Percentiles rank a stretch among this genome's conserved stretches.
Conservation (phyloP, 2,113 vertebrate species). For the Cathartes aura region DNA sequence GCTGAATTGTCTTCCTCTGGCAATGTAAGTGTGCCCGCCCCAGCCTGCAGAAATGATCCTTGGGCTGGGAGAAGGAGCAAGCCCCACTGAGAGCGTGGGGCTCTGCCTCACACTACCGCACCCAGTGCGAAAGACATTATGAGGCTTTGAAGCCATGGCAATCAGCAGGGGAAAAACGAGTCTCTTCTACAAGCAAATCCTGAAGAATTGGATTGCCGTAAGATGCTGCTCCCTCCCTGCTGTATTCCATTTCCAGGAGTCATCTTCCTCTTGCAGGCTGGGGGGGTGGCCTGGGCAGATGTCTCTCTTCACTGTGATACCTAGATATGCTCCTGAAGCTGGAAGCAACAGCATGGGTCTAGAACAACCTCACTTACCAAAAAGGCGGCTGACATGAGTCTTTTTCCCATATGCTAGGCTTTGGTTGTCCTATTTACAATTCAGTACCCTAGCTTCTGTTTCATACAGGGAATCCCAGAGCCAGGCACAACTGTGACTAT, state of each 20-base stretch:
- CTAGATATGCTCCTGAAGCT: background rate
- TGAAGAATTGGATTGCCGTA: background rate
- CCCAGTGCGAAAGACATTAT: background rate
- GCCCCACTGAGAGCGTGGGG: background rate
- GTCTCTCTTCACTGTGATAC: background rate
- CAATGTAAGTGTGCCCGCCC: background rate
- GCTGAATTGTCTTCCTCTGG: background rate
- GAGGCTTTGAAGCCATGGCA: background rate
- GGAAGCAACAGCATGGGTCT: background rate
- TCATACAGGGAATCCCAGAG: background rate
- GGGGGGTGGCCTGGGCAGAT: background rate
- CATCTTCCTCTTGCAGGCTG: background rate
- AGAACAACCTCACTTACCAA: background rate
- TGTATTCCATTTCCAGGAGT: background rate
- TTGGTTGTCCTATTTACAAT: background rate
- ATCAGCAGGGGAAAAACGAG: background rate
- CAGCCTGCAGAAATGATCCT: background rate
- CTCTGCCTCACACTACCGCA: background rate
- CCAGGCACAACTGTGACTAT: rapidly evolving
- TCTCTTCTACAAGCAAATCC: background rate
- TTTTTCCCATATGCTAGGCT: background rate
- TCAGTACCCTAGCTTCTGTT: background rate
- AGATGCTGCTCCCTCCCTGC: background rate
- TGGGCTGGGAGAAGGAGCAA: background rate
- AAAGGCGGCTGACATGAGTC: background rate